Percentiles rank a stretch among this genome's conserved stretches.
phyloP scores from a whole-genome alignment of 2,113 vertebrate species.

The Athene cunicularia region DNA sequence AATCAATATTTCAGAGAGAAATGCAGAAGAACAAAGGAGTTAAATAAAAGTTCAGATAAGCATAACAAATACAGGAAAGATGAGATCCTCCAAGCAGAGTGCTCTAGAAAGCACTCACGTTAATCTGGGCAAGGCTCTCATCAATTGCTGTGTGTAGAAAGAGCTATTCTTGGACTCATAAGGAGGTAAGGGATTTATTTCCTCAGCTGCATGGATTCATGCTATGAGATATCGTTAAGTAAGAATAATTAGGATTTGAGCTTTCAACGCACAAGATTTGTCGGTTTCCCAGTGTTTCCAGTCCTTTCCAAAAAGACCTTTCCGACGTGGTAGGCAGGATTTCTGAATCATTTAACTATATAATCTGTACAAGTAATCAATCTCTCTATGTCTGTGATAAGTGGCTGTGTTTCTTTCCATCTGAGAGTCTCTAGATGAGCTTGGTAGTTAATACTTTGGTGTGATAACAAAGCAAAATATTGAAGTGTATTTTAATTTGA shows the following conservation, averaged over 20 bases:
- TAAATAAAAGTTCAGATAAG: slow-evolving; percentile 44
- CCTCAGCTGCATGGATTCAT: slow-evolving; percentile 43
- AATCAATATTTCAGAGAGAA: slow-evolving; percentile 43
- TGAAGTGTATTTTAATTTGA: not conserved
- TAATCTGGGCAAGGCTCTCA: slow-evolving; percentile 36
- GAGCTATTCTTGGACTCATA: slow-evolving; percentile 37
- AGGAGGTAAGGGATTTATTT: slow-evolving; percentile 53
- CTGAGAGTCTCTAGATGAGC: not conserved
- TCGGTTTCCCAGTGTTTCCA: not conserved
- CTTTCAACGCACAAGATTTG: not conserved
- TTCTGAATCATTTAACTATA: not conserved
- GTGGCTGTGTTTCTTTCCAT: not conserved
- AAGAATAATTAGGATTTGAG: slow-evolving; percentile 27
- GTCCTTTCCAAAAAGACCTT: not conserved
- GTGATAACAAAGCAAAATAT: not conserved
- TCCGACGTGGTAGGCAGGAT: not conserved
- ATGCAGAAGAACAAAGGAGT: not conserved
- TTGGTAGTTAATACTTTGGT: not conserved
- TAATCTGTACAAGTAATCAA: not conserved
- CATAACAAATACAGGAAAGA: slow-evolving; percentile 29
- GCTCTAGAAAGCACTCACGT: slow-evolving; percentile 11
- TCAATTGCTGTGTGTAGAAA: not conserved
- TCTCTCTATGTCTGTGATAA: not conserved
- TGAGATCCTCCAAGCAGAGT: slow-evolving; percentile 31
- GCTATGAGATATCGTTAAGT: slow-evolving; percentile 7